Evolutionary conservation across 2,888 invertebrate genomes (phyloP), one percentile per base, ranked within the genome.

Genomic region (Chrysodeixis includens): DNA sequence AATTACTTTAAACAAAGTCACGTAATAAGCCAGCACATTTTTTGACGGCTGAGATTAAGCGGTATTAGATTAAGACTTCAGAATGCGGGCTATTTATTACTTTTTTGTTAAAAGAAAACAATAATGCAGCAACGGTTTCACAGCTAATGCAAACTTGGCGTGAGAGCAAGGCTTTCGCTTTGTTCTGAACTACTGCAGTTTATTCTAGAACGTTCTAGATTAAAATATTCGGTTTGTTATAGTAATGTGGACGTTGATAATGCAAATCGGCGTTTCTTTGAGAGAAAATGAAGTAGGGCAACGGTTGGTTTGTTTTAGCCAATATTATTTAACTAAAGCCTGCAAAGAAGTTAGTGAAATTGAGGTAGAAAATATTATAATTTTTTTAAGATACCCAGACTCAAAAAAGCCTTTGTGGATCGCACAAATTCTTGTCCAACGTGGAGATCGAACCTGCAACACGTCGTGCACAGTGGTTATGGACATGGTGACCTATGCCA

Each of bases 91-190:
- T 63, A 64, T 74, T 66, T 67, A 56, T 62, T 77, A 79, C 69
- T 68, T 72, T 74, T 78, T 78, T 77, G 77, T 63, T 63, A 61
- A 65, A 68, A 70, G 76, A 79, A 77, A 68, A 76, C 54, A 65
- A 77, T 73, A 69, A 76, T 78, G 75, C 68, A 70, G 71, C 73
- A 71, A 78, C 78, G 69, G 58, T 83, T 79, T 78, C 77, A 70
- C 62, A 68, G 77, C 79, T 88, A 86, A 90, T 88, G 83, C 74
- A 80, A 82, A 73, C 76, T 84, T 87, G 74, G 86, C 88, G 86
- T 87, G 87, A 79, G 79, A 76, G 76, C 70, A 74, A 69, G 76
- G 63, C 56, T 58, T 76, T 74, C 71, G 66, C 57, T 76, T 76
- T 75, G 73, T 81, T 78, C 72, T 67, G 63, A 65, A 59, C 46